Evolutionary conservation across 2,888 invertebrate genomes (phyloP).

Genomic region (Tachina lurida): DNA sequence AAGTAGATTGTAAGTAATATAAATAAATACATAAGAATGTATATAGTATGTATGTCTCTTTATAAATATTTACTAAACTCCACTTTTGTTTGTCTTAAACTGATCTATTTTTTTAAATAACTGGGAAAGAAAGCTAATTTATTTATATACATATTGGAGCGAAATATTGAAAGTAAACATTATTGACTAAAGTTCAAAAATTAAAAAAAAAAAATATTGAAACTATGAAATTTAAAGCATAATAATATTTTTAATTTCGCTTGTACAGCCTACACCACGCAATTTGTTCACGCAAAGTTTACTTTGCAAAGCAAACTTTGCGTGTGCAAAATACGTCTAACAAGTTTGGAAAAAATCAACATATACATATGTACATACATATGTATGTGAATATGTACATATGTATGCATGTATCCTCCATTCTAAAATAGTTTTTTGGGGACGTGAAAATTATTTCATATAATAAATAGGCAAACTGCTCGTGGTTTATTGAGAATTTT

Average conservation of each 20-base stretch:
- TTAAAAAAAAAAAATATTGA: neutral
- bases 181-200: neutral
- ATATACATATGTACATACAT: too few species aligned
- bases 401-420: too few species aligned
- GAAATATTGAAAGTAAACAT: neutral
- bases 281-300: too few species aligned
- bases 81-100: slow-evolving; percentile 50
- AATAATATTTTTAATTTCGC: neutral
- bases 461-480: too few species aligned
- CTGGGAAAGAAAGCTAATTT: slow-evolving; percentile 63
- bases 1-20: slow-evolving; percentile 38
- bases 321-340: too few species aligned
- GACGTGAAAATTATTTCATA: too few species aligned
- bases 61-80: slow-evolving; percentile 44
- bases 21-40: slow-evolving; percentile 25
- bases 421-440: too few species aligned
- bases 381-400: too few species aligned
- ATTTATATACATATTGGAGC: slow-evolving; percentile 40
- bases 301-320: too few species aligned
- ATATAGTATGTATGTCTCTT: neutral
- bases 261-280: neutral
- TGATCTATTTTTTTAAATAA: slow-evolving; percentile 57
- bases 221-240: neutral
- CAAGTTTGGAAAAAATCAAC: too few species aligned
- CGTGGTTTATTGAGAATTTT: too few species aligned